Conservation (phyloP, 1,140 invertebrate species). For the Rhysida immarginata region DNA sequence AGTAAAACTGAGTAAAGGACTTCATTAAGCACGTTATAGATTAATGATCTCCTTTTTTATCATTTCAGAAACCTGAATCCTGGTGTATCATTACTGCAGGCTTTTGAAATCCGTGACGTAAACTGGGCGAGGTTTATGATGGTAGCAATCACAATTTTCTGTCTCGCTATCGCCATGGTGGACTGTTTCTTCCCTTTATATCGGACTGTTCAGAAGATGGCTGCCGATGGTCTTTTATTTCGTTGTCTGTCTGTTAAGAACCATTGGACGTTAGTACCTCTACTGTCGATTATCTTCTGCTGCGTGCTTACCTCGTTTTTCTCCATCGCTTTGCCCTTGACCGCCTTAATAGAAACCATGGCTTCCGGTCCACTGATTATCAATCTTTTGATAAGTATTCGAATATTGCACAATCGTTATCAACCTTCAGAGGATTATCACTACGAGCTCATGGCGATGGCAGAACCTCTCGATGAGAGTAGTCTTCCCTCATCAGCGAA, state of each 20-base stretch:
- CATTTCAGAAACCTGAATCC: background rate
- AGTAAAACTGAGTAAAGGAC: too few species aligned
- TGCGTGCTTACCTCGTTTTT: background rate
- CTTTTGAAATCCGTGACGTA: constrained; percentile 2
- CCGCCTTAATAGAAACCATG: background rate
- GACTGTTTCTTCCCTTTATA: background rate
- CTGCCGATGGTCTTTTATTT: constrained; percentile 5
- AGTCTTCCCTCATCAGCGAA: background rate
- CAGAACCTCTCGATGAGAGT: background rate
- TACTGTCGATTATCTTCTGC: background rate
- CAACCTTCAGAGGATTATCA: background rate
- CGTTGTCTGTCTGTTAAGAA: background rate
- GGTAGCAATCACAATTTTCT: background rate
- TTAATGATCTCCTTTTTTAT: too few species aligned
- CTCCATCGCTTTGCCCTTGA: background rate
- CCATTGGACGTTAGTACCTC: background rate
- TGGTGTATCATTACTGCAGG: background rate
- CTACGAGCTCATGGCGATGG: background rate
- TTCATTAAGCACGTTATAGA: too few species aligned
- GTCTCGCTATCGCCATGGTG: background rate
- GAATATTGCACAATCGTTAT: constrained; percentile 3
- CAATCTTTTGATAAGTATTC: background rate
- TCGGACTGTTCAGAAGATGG: background rate
- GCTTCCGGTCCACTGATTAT: background rate
- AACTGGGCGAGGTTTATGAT: constrained; percentile 4